Evolutionary conservation across 2,797 vertebrate species (phyloP).

Genomic region (Scarus forsteni): DNA sequence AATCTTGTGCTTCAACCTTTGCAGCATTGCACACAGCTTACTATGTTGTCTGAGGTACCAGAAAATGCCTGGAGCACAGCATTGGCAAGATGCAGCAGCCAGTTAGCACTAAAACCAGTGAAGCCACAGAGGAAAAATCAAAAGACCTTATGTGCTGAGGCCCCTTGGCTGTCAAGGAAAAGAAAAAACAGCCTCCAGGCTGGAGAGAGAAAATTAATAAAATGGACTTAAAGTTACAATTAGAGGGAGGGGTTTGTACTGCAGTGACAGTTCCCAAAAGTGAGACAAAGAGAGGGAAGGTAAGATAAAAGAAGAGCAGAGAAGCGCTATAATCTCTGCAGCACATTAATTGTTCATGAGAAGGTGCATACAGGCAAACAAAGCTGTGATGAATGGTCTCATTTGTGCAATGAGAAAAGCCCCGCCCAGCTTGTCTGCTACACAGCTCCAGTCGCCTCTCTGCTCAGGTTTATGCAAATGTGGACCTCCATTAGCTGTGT

Average conservation of each 20-base stretch:
- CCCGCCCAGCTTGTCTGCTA: constrained; percentile 67
- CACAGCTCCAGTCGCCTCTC: constrained; percentile 44
- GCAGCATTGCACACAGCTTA: constrained; percentile 18
- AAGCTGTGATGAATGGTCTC: constrained; percentile 82
- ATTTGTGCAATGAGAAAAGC: constrained; percentile 75
- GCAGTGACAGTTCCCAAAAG: constrained; percentile 56
- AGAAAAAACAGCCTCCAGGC: constrained; percentile 34
- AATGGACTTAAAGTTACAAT: constrained; percentile 54
- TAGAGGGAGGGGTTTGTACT: constrained; percentile 33
- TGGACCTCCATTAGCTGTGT: constrained; percentile 73
- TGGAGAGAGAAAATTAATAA: constrained; percentile 54
- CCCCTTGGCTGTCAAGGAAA: constrained; percentile 46
- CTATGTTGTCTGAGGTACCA: constrained; percentile 28
- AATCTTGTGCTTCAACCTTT: constrained; percentile 30
- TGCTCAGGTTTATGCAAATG: constrained; percentile 74
- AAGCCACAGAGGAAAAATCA: constrained; percentile 27
- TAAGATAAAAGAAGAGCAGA: constrained; percentile 62
- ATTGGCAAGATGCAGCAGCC: constrained; percentile 31
- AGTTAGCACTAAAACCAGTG: constrained; percentile 48
- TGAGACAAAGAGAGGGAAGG: constrained; percentile 64
- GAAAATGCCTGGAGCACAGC: constrained; percentile 43
- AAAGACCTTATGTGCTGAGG: constrained; percentile 39
- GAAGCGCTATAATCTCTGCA: constrained; percentile 66
- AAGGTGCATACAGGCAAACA: constrained; percentile 76
- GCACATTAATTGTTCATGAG: constrained; percentile 81